Evolutionary conservation across 53 echinoderm and acorn worm genomes (phyloP).

Genomic region (Zoroaster sp.): DNA sequence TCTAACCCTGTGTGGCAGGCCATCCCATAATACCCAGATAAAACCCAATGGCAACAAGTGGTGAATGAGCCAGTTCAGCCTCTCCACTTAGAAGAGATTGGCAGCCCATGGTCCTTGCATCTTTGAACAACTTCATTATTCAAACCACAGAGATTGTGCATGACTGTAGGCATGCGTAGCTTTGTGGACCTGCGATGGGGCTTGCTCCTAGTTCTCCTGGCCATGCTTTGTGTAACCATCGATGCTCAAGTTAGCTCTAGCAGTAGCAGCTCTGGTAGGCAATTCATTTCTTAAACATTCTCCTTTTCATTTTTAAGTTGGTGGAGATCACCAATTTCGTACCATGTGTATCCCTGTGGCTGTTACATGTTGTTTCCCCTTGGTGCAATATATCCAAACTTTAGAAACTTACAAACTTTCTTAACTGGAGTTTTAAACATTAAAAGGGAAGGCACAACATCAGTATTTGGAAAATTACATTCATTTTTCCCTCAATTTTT

Average conservation of each 20-base stretch:
- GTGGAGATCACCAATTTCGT: no score
- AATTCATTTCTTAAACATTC: not conserved
- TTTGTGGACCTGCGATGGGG: conserved; percentile 80
- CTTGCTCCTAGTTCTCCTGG: conserved; percentile 55
- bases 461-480: no score
- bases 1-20: conserved; percentile 30
- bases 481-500: no score
- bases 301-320: no score
- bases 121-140: not conserved
- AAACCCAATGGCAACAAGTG: not conserved
- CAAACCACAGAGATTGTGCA: conserved; percentile 82
- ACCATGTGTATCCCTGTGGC: no score
- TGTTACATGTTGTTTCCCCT: no score
- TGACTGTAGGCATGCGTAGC: conserved; percentile 85
- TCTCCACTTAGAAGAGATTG: not conserved
- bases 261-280: not conserved
- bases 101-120: not conserved
- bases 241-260: not conserved
- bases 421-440: no score
- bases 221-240: not conserved
- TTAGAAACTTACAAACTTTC: no score
- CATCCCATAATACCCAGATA: conserved; percentile 92
- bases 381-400: no score
- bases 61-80: conserved; percentile 2
- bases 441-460: no score